Conservation (phyloP, 2,797 vertebrate species). For the Centropyge bicolor region DNA sequence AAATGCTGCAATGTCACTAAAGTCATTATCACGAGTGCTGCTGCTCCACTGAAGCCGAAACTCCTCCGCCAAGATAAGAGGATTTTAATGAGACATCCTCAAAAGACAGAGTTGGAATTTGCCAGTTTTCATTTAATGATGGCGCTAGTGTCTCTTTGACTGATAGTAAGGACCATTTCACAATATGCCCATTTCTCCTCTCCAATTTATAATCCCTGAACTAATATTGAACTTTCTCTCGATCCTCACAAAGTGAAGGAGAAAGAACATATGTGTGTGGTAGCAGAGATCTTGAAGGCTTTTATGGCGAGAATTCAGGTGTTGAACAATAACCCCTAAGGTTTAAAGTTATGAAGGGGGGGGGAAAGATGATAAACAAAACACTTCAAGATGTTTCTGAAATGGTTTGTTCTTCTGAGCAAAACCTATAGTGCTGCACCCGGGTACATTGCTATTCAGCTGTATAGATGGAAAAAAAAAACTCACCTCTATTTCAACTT, state of each 20-base stretch:
- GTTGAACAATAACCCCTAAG: constrained; percentile 27
- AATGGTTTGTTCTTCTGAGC: neutral
- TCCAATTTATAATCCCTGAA: constrained; percentile 54
- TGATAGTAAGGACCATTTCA: constrained; percentile 65
- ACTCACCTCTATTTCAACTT: constrained; percentile 3
- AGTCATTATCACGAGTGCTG: constrained; percentile 64
- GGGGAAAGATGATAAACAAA: neutral
- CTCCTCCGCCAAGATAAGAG: constrained; percentile 66
- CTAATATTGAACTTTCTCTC: constrained; percentile 66
- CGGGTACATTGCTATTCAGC: constrained; percentile 26
- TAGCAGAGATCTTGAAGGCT: constrained; percentile 2
- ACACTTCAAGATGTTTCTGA: constrained; percentile 5
- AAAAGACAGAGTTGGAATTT: constrained; percentile 56
- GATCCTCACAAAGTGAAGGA: constrained; percentile 29
- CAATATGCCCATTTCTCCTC: constrained; percentile 58
- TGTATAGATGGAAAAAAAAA: neutral
- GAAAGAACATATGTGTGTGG: constrained; percentile 3
- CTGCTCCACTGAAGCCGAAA: constrained; percentile 68
- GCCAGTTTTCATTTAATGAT: constrained; percentile 64
- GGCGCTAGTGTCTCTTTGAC: constrained; percentile 64
- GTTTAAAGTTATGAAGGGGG: neutral
- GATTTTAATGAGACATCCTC: constrained; percentile 77
- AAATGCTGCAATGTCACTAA: constrained; percentile 55
- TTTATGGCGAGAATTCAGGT: constrained; percentile 26
- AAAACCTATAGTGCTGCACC: neutral